These are phyloP conservation scores for Drosophila jambulina DNA, from an alignment of 1,140 invertebrate species.

Conservation along the genomic window DNA sequence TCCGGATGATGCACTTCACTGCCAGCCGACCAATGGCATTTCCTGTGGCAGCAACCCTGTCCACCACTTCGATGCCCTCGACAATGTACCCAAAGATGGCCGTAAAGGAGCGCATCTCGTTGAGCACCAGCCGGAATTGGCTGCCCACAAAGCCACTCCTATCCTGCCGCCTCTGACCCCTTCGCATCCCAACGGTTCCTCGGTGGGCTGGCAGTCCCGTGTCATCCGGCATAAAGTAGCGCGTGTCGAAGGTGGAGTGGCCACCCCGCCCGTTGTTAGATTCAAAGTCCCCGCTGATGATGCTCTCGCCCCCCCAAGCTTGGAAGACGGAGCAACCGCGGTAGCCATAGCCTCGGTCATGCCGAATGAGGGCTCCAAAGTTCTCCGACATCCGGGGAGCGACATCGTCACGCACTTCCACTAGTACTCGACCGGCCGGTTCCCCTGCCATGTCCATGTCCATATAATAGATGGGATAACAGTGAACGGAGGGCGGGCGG, in stretches of 20 bases:
- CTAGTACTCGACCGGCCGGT: slow-evolving; percentile 90
- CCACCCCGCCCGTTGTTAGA: slow-evolving; percentile 93
- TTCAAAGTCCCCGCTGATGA: slow-evolving; percentile 93
- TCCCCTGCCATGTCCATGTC: slow-evolving; percentile 91
- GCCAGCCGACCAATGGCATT: slow-evolving; percentile 92
- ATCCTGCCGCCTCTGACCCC: slow-evolving; percentile 92
- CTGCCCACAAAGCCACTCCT: slow-evolving; percentile 93
- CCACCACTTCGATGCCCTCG: slow-evolving; percentile 92
- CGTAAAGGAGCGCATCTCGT: slow-evolving; percentile 93
- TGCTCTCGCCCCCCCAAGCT: slow-evolving; percentile 92
- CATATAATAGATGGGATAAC: slow-evolving; percentile 91
- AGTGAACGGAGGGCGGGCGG: slow-evolving; percentile 85
- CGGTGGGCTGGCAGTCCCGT: slow-evolving; percentile 91
- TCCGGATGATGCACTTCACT: slow-evolving; percentile 90
- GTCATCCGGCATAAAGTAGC: slow-evolving; percentile 93
- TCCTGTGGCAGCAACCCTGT: slow-evolving; percentile 91
- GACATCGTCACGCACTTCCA: slow-evolving; percentile 93
- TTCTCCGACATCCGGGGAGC: slow-evolving; percentile 97
- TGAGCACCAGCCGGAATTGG: slow-evolving; percentile 92
- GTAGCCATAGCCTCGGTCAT: slow-evolving; percentile 92
- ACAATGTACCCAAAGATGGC: slow-evolving; percentile 93
- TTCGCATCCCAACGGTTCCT: slow-evolving; percentile 92
- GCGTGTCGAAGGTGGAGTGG: slow-evolving; percentile 91
- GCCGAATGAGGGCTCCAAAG: slow-evolving; percentile 92
- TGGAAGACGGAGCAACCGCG: slow-evolving; percentile 93